Percentiles rank a stretch among this genome's conserved stretches.
Conservation (phyloP, 2,888 invertebrate genomes). For the Lasius platythorax region DNA sequence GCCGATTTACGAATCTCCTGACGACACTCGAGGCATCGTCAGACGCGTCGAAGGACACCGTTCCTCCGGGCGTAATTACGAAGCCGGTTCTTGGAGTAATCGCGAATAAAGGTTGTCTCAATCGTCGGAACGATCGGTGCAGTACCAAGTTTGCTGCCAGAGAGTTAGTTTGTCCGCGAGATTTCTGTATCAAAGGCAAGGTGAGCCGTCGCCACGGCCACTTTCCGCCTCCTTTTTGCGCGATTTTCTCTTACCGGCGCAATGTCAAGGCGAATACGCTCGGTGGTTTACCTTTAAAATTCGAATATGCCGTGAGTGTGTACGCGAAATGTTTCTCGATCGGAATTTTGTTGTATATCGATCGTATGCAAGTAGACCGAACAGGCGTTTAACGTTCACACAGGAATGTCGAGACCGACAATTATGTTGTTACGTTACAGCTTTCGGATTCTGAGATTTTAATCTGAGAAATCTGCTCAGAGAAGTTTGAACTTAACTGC, state of each 20-base stretch:
- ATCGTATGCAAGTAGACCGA: not conserved
- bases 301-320: not conserved
- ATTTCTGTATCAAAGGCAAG: constrained; percentile 66
- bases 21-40: constrained; percentile 16
- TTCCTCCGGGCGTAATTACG: constrained; percentile 3
- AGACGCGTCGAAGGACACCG: constrained; percentile 30
- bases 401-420: not conserved
- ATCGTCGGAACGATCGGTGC: constrained; percentile 3
- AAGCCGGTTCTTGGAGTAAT: not conserved
- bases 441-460: not conserved
- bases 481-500: not conserved
- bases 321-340: not conserved
- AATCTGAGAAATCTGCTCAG: not conserved
- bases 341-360: constrained; percentile 5
- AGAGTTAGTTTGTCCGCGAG: constrained; percentile 52
- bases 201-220: constrained; percentile 62
- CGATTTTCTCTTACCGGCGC: constrained; percentile 62
- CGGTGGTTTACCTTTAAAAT: constrained; percentile 19
- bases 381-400: not conserved
- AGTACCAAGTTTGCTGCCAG: constrained; percentile 11
- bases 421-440: not conserved
- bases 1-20: constrained; percentile 44
- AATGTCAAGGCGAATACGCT: constrained; percentile 67
- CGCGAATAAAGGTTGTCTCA: constrained; percentile 24
- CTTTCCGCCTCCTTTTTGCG: constrained; percentile 30